Base-by-base conservation (phyloP, 2,888 invertebrate species). In the Limenitis camilla region DNA sequence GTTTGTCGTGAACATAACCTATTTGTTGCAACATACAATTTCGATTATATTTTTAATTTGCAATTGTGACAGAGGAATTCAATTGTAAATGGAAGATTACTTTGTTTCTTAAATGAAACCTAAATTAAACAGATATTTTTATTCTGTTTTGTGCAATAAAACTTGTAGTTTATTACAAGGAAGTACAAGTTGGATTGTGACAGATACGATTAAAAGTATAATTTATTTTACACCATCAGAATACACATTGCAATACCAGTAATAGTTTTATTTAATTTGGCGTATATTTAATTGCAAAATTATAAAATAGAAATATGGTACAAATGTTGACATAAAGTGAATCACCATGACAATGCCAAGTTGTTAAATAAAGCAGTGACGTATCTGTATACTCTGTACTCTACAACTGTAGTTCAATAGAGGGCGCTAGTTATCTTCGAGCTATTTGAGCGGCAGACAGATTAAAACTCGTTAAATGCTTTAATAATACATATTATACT, bases 1-100 rank as follows among this genome's bases (percentile, higher is more conserved):
- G 85, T 86, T 87, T 84, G 81, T 81, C 73, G 76, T 65, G 80
- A 78, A 87, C 88, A 87, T 88, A 88, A 88, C 88, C 88, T 88
- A 85, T 79, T 68, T 70, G 66, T 67, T 69, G 74, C 74, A 72
- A 74, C 67, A 70, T 76, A 30, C 11, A 29, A 76, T 71, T 75
- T 71, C 78, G 78, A 72, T 78, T 77, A 72, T 41, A 51, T 19
- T 19, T 19, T 19, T 19, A 19, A 19, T 19, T 19, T 19, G 19
- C 3, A 19, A 19, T 19, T 19, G 19, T 19, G 19, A 19, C 3
- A 3, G 3, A 1, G 19, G 19, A 19, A 19, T 19, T 19, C 19
- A 19, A 19, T 19, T 19, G 19, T 19, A 19, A 3, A 2, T 19
- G 3, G 1, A 19, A 19, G n/a, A 19, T 19, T 7, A 4, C 30